phyloP scores from a whole-genome alignment of 2,888 invertebrate species.

The Antheraea assamensis region DNA sequence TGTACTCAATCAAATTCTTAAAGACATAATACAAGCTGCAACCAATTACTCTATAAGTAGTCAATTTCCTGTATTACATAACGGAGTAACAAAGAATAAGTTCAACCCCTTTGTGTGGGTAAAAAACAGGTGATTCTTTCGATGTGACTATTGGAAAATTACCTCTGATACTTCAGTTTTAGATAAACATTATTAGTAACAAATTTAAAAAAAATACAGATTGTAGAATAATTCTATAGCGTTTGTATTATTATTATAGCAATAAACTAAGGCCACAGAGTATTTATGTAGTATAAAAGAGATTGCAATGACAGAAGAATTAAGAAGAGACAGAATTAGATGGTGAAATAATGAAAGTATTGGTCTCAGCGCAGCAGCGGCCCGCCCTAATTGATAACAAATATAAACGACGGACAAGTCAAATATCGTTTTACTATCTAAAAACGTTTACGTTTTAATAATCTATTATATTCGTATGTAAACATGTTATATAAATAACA shows the following conservation, averaged over 20 bases:
- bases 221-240: background rate
- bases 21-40: too few relatives aligned
- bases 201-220: background rate
- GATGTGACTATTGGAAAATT: too few relatives aligned
- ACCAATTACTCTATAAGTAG: too few relatives aligned
- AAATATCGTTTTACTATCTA: background rate
- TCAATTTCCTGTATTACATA: too few relatives aligned
- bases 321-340: too few relatives aligned
- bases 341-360: background rate
- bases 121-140: too few relatives aligned
- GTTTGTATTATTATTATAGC: background rate
- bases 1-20: too few relatives aligned
- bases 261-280: background rate
- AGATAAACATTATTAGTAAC: too few relatives aligned
- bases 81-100: too few relatives aligned
- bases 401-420: background rate
- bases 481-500: slow-evolving; percentile 22
- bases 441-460: slow-evolving; percentile 14
- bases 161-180: too few relatives aligned
- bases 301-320: background rate
- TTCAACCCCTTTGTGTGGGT: too few relatives aligned
- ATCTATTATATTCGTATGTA: slow-evolving; percentile 17
- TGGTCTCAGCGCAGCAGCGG: background rate
- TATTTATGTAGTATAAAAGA: background rate
- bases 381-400: background rate